phyloP scores from a whole-genome alignment of 2,113 vertebrate genomes.

The Lepus americanus region DNA sequence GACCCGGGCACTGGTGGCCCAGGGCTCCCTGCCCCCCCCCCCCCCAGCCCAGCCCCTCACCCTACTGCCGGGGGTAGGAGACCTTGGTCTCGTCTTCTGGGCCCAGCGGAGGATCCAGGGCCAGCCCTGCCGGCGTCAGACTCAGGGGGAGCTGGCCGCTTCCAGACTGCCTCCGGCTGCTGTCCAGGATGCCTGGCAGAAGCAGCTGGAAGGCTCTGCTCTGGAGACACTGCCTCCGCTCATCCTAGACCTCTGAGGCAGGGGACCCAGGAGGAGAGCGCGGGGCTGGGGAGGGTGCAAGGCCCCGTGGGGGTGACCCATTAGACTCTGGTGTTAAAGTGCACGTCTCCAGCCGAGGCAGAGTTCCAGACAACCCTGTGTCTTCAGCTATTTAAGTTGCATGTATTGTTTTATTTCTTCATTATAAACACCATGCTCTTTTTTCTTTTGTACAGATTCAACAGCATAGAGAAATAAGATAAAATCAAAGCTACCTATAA shows the following conservation, averaged over 20 bases:
- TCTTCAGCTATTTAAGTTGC: conserved; percentile 27
- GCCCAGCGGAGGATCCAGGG: background rate
- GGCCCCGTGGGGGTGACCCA: background rate
- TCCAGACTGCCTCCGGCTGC: conserved; percentile 20
- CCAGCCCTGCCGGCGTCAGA: background rate
- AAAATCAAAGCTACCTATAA: conserved; percentile 55
- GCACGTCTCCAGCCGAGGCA: background rate
- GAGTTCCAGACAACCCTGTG: background rate
- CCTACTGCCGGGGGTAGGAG: background rate
- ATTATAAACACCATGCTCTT: background rate
- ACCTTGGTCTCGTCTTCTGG: background rate
- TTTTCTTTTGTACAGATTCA: background rate
- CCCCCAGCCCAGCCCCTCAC: background rate
- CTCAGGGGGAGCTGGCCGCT: conserved; percentile 26
- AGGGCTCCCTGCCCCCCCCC: background rate
- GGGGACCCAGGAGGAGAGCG: background rate
- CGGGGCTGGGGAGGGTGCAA: background rate
- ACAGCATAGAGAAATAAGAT: conserved; percentile 49
- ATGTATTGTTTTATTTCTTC: background rate
- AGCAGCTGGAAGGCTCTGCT: conserved; percentile 34
- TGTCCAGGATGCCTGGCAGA: conserved; percentile 60
- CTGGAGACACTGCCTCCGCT: conserved; percentile 55
- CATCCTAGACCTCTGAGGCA: conserved; percentile 41
- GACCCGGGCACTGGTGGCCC: background rate
- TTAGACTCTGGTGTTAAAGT: background rate